A percentile compares a stretch with the other conserved stretches of the same genome.
phyloP scores from a whole-genome alignment of 2,888 invertebrate species.

The Zygaena filipendulae region DNA sequence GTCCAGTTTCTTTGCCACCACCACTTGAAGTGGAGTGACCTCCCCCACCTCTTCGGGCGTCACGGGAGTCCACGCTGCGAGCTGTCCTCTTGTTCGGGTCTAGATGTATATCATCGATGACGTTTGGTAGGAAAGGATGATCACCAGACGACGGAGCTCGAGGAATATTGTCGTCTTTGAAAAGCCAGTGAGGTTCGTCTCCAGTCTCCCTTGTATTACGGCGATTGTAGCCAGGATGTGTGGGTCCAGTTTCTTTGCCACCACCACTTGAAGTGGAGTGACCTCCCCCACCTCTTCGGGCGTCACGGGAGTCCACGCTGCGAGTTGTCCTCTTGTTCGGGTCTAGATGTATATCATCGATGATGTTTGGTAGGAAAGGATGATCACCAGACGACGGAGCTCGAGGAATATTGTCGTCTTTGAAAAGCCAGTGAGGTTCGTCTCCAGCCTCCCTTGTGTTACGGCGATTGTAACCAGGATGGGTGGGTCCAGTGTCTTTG shows the following conservation, averaged over 20 bases:
- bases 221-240: slow-evolving; percentile 26
- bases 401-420: slow-evolving; percentile 16
- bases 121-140: slow-evolving; percentile 20
- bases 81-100: slow-evolving; percentile 23
- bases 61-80: slow-evolving; percentile 26
- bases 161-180: slow-evolving; percentile 18
- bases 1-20: slow-evolving; percentile 21
- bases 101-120: slow-evolving; percentile 25
- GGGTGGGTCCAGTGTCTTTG: slow-evolving; percentile 26
- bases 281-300: no score
- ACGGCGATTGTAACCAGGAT: slow-evolving; percentile 32
- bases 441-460: slow-evolving; percentile 25
- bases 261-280: slow-evolving; percentile 15
- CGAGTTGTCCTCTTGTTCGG: slow-evolving; percentile 18
- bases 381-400: slow-evolving; percentile 15
- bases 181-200: slow-evolving; percentile 21
- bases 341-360: slow-evolving; percentile 18
- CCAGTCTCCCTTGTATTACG: slow-evolving; percentile 16
- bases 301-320: slow-evolving; percentile 21
- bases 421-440: slow-evolving; percentile 15
- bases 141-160: slow-evolving; percentile 22
- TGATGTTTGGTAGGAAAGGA: slow-evolving; percentile 15
- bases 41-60: slow-evolving; percentile 24
- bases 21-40: slow-evolving; percentile 19
- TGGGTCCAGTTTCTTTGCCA: slow-evolving; percentile 22